Percentiles rank a stretch among this genome's conserved stretches.
Conservation (phyloP, 1,140 invertebrate genomes). For the Drosophila arawakana region DNA sequence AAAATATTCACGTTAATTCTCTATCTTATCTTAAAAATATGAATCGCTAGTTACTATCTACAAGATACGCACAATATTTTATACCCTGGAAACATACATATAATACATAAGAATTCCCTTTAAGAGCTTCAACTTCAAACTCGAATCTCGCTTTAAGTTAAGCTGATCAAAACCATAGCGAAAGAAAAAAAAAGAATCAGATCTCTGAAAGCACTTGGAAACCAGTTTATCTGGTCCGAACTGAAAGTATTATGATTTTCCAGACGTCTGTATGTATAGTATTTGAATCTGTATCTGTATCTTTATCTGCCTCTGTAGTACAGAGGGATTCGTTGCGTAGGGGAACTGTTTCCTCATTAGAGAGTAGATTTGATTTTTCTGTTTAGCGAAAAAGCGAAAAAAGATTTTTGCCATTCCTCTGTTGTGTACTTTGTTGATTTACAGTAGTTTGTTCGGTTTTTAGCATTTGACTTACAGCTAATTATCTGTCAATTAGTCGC, state of each 20-base stretch:
- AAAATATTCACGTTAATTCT: not conserved
- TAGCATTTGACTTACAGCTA: slow-evolving; percentile 34
- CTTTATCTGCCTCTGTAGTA: not conserved
- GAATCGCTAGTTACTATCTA: not conserved
- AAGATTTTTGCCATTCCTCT: slow-evolving; percentile 22
- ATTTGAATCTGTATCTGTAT: too few species aligned
- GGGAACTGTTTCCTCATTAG: slow-evolving; percentile 61
- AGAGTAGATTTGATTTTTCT: slow-evolving; percentile 61
- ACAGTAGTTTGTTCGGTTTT: slow-evolving; percentile 14
- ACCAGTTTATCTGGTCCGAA: slow-evolving; percentile 68
- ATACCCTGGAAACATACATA: not conserved
- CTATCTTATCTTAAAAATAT: not conserved
- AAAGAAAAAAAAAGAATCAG: not conserved
- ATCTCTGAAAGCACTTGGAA: slow-evolving; percentile 14
- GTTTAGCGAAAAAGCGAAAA: slow-evolving; percentile 14
- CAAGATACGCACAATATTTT: not conserved
- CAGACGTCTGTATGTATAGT: slow-evolving; percentile 23
- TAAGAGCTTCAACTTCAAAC: slow-evolving; percentile 16
- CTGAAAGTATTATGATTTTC: slow-evolving; percentile 53
- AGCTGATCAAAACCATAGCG: not conserved
- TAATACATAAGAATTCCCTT: slow-evolving; percentile 27
- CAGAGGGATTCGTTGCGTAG: slow-evolving; percentile 15
- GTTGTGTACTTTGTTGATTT: slow-evolving; percentile 43
- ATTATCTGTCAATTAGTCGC: slow-evolving; percentile 66
- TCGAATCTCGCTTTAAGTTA: slow-evolving; percentile 35